phyloP scores from a whole-genome alignment of 2,113 vertebrate species.

The Silurus glanis region DNA sequence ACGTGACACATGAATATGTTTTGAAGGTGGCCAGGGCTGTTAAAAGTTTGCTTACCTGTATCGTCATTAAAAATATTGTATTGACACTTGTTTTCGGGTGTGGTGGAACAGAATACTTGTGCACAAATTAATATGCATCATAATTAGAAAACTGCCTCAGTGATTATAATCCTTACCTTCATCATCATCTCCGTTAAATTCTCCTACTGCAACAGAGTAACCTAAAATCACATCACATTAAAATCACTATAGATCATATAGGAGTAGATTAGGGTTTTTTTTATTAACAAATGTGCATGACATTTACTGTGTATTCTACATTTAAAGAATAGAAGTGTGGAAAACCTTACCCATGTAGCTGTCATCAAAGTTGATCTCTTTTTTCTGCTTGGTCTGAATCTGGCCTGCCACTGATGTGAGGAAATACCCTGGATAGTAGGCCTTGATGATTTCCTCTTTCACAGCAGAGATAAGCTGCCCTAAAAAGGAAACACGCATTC shows the following conservation, averaged over 20 bases:
- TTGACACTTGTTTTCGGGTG: no score
- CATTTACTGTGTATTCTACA: not conserved
- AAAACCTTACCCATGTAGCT: constrained; percentile 81
- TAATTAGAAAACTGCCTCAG: not conserved
- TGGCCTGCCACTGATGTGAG: constrained; percentile 78
- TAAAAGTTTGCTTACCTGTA: no score
- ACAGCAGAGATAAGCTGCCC: constrained; percentile 86
- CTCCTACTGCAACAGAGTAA: constrained; percentile 87
- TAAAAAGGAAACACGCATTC: constrained; percentile 47
- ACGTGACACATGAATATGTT: no score
- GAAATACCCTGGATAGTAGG: constrained; percentile 80
- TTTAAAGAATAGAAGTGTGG: not conserved
- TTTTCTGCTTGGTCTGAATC: constrained; percentile 77
- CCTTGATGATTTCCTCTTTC: constrained; percentile 78
- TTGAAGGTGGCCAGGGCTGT: no score
- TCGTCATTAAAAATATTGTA: no score
- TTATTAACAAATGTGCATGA: not conserved
- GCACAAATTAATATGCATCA: no score
- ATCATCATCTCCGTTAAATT: constrained; percentile 82
- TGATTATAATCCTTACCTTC: constrained; percentile 76
- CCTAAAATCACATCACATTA: constrained; percentile 65
- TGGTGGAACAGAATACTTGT: no score
- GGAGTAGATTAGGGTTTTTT: not conserved
- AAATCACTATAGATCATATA: not conserved
- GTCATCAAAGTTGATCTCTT: constrained; percentile 75